These are phyloP conservation scores for Tragelaphus strepsiceros DNA, from an alignment of 2,113 vertebrate species.

Conservation along the genomic window DNA sequence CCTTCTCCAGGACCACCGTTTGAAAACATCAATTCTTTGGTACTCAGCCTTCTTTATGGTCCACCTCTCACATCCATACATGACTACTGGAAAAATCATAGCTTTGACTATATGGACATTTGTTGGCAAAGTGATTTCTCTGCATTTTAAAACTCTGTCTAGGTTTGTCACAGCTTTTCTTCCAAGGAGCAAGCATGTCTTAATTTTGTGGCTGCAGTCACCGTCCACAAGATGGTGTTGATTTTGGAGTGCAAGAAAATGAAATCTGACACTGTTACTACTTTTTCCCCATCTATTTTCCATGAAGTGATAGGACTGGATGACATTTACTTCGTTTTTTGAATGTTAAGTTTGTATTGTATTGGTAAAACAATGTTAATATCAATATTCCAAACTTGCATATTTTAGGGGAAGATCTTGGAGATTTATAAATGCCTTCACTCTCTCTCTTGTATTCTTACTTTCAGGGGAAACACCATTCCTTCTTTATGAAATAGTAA, in stretches of 20 bases:
- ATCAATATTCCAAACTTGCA: background rate
- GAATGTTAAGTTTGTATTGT: background rate
- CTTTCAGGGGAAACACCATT: background rate
- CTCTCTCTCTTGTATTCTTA: background rate
- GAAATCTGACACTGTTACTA: background rate
- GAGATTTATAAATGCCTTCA: background rate
- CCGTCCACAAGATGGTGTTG: background rate
- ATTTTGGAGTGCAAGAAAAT: background rate
- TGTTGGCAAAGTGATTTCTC: background rate
- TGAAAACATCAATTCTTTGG: background rate
- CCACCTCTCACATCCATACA: background rate
- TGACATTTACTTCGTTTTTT: background rate
- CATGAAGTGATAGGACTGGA: background rate
- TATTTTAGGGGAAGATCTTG: background rate
- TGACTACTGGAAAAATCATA: background rate
- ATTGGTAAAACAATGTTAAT: background rate
- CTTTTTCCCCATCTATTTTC: background rate
- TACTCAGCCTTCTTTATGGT: background rate
- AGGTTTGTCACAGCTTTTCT: background rate
- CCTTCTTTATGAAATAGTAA: background rate
- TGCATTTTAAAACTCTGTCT: background rate
- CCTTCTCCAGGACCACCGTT: too few species aligned
- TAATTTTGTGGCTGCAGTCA: background rate
- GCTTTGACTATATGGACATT: background rate
- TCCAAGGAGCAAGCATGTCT: background rate